Evolutionary conservation across 2,113 vertebrate genomes (phyloP), one percentile per base, ranked within the genome.

Genomic region (Mugil cephalus): DNA sequence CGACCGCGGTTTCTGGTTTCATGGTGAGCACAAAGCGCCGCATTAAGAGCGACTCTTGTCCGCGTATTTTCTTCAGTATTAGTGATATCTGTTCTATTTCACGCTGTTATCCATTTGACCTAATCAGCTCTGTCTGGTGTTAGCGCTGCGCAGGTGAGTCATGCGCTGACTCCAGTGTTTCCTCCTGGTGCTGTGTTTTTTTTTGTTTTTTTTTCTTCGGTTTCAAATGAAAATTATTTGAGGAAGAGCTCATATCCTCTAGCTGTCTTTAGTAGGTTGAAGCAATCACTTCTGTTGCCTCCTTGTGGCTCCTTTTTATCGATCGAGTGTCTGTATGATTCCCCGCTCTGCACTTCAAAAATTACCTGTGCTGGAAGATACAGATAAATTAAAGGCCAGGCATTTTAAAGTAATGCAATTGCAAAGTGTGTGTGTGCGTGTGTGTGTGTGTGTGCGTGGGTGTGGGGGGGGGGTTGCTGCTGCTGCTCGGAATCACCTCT

Each of bases 121-220:
- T 55, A 42, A 36, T 84, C 56, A 59, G 15, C 81, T 50, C 19
- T 51, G 42, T 47, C 71, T 74, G 50, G 1, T 61, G 13, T 19
- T n/a, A 65, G 42, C 17, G 24, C 52, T 40, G 9, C 42, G 40
- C 59, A 92, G 85, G 86, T 91, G 88, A 91, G 85, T 91, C 74
- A 43, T 45, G 54, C 52, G 21, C 13, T 45, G 12, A 2, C 59
- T 78, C 36, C 72, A 66, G 18, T 67, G 24, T 82, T 77, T 38
- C 61, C 69, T 12, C 53, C 62, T 78, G 8, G 42, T 64, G 0
- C 36, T 42, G 19, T 50, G 24, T 34, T 61, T 58, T 78, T 30
- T 30, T 30, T 30, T 30, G 24, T 30, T 2, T 30, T 30, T 30
- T 30, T 30, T 30, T n/a, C n/a, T n/a, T n/a, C 75, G 9, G 76